Evolutionary conservation across 2,113 vertebrate genomes (phyloP).

Genomic region (Pelecanus crispus): DNA sequence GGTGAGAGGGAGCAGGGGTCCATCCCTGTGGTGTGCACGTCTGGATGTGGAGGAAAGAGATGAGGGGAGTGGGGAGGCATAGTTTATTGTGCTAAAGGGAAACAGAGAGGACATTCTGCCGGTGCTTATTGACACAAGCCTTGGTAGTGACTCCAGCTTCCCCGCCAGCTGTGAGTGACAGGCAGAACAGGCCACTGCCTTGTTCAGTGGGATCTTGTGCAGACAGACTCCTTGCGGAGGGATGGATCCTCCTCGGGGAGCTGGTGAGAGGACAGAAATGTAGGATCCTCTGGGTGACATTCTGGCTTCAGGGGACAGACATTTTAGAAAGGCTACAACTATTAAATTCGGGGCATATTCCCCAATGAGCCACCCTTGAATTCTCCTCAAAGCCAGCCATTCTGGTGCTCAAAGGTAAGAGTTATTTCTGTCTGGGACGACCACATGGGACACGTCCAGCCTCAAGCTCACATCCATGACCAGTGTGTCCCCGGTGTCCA

Average conservation of each 20-base stretch:
- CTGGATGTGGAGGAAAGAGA: neutral
- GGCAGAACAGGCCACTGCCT: conserved; percentile 28
- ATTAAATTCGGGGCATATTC: neutral
- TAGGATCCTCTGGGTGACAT: neutral
- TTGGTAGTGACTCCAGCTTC: neutral
- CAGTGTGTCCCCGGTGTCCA: neutral
- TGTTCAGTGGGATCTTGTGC: neutral
- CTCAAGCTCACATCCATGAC: neutral
- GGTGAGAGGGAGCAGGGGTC: neutral
- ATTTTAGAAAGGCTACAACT: neutral
- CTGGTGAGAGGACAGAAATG: neutral
- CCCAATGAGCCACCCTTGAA: neutral
- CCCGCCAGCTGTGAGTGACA: neutral
- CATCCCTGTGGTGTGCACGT: neutral
- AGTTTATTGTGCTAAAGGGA: conserved; percentile 59
- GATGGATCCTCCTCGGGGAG: neutral
- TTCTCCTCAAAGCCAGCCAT: neutral
- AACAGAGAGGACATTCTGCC: conserved; percentile 54
- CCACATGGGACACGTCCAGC: neutral
- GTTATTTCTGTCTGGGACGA: neutral
- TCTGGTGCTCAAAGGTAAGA: neutral
- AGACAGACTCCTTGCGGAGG: neutral
- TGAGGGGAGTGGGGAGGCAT: neutral
- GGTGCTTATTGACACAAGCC: conserved; percentile 63
- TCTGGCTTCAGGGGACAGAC: neutral